These are phyloP conservation scores for Synergus gifuensis DNA, from an alignment of 2,888 invertebrate species.

Conservation along the genomic window DNA sequence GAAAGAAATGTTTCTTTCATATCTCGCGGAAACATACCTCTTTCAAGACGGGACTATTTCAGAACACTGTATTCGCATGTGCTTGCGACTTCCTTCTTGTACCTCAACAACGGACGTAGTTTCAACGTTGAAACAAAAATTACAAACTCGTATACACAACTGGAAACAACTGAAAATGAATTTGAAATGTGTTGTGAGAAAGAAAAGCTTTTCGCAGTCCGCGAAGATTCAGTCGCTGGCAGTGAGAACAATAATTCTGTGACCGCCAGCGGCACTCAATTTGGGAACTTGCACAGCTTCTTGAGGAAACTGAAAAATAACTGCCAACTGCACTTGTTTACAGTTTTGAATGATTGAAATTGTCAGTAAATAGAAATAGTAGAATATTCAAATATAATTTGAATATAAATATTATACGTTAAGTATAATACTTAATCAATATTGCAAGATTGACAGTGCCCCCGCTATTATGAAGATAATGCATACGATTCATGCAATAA, in stretches of 20 bases:
- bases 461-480: not conserved
- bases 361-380: not conserved
- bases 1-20: constrained; percentile 42
- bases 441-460: not conserved
- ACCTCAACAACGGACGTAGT: constrained; percentile 3
- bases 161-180: constrained; percentile 30
- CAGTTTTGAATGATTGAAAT: not conserved
- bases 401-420: no score
- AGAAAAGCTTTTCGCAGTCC: constrained; percentile 1
- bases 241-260: constrained; percentile 22
- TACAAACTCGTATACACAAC: not conserved
- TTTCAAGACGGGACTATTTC: constrained; percentile 40
- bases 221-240: not conserved
- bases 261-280: constrained; percentile 9
- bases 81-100: constrained; percentile 11
- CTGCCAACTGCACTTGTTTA: not conserved
- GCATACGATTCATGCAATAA: not conserved
- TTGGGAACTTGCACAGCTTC: not conserved
- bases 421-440: no score
- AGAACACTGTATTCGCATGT: constrained; percentile 18
- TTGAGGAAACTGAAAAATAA: not conserved
- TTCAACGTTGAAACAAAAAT: constrained; percentile 27
- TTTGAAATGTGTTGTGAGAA: constrained; percentile 6
- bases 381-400: no score
- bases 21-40: constrained; percentile 39